A percentile compares a stretch with the other conserved stretches of the same genome.
phyloP scores from a whole-genome alignment of 2,797 vertebrate species.

The Bryconaethiops microstoma region DNA sequence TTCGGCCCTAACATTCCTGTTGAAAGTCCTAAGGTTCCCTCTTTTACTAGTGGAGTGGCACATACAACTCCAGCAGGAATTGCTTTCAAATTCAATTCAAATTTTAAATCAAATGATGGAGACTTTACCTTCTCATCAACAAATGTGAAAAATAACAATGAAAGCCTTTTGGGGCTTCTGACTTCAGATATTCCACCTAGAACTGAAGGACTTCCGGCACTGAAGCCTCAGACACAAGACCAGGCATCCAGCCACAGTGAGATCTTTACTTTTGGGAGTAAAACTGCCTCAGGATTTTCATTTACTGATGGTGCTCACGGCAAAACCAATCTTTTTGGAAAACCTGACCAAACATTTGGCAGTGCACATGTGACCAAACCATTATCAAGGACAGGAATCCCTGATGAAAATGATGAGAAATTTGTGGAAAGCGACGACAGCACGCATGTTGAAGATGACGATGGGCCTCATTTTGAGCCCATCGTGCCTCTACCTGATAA shows the following conservation, averaged over 20 bases:
- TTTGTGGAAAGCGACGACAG: slow-evolving; percentile 87
- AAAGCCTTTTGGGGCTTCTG: slow-evolving; percentile 91
- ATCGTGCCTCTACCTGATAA: slow-evolving; percentile 97
- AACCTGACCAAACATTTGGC: slow-evolving; percentile 77
- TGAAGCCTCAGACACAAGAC: slow-evolving; percentile 70
- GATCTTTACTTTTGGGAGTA: slow-evolving; percentile 86
- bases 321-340: slow-evolving; percentile 76
- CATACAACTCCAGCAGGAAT: slow-evolving; percentile 73
- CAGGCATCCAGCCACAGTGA: slow-evolving; percentile 70
- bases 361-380: slow-evolving; percentile 77
- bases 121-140: slow-evolving; percentile 93
- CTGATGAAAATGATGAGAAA: slow-evolving; percentile 71
- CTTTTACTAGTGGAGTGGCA: slow-evolving; percentile 74
- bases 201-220: slow-evolving; percentile 75
- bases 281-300: slow-evolving; percentile 74
- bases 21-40: slow-evolving; percentile 81
- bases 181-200: slow-evolving; percentile 88
- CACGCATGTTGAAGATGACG: slow-evolving; percentile 89
- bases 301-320: slow-evolving; percentile 76
- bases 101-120: slow-evolving; percentile 97
- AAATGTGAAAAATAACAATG: slow-evolving; percentile 81
- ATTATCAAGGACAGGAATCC: slow-evolving; percentile 67
- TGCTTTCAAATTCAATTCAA: slow-evolving; percentile 96
- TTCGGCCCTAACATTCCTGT: slow-evolving; percentile 81
- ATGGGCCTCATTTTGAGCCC: slow-evolving; percentile 98